Evolutionary conservation across 1,140 invertebrate species (phyloP), one percentile per base, ranked within the genome.

Genomic region (Steinernema khuongi): DNA sequence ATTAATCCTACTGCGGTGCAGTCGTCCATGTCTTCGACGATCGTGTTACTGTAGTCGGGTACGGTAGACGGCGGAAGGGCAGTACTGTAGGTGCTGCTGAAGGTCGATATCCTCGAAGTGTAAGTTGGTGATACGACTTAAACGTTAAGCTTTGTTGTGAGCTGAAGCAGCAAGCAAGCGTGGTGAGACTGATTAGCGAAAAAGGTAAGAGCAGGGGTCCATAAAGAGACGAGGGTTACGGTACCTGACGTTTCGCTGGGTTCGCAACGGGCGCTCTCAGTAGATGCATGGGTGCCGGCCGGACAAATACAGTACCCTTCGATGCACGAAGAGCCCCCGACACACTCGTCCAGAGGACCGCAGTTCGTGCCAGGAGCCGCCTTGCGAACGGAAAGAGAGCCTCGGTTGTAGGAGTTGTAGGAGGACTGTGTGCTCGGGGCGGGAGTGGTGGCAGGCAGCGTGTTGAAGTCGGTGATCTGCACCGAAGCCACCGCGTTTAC

Each of bases 271-370:
- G 33, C 76, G 19, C 31, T 68, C 31, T 76, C 66, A 31, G 68
- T 36, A 31, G 50, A 74, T 68, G 50, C 50, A 22, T 41, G 74
- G 31, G 76, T 83, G 30, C 82, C 82, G 14, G 79, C 74, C n/a
- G 83, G 83, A 36, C 82, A 84, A 19, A 85, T 66, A 69, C 82
- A 84, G 50, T 80, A 67, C 19, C 79, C 76, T 31, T 81, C 83
- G 18, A 84, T 74, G 73, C 82, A 84, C 14, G 70, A 69, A 26
- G 81, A 80, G 1, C 82, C 82, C 31, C 82, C 82, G 19, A 75
- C 72, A 71, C 82, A 84, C 31, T 68, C 43, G 70, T 84, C 82
- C 19, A 83, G 70, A 26, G 82, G 83, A 31, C 82, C 79, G 44
- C 79, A 80, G 18, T 77, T 43, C 14, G 72, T 74, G 44, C 79